Percentiles rank a stretch among this genome's conserved stretches.
These are phyloP conservation scores for Sylvia atricapilla DNA, from an alignment of 2,113 vertebrate species.

Conservation along the genomic window DNA sequence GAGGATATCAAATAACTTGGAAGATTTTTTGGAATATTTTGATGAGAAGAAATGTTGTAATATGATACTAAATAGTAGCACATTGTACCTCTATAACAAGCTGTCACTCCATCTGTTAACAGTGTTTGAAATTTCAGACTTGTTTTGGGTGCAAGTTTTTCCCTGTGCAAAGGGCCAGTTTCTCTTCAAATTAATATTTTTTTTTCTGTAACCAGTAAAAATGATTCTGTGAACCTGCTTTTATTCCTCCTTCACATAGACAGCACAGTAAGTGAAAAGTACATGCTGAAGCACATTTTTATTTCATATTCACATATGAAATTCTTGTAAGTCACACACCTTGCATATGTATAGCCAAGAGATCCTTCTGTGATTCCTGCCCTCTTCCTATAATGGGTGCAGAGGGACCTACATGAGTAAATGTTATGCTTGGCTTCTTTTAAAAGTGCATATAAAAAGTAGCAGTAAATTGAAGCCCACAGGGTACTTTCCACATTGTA, in stretches of 20 bases:
- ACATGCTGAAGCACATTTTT: background rate
- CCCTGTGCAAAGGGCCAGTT: background rate
- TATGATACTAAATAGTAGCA: background rate
- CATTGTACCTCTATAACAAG: background rate
- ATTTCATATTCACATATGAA: background rate
- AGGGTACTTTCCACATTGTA: background rate
- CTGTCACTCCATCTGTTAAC: background rate
- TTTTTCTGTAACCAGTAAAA: background rate
- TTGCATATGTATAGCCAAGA: background rate
- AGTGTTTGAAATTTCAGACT: background rate
- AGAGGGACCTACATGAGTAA: conserved; percentile 27
- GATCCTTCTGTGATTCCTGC: background rate
- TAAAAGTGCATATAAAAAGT: conserved; percentile 21
- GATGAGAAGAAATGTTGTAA: background rate
- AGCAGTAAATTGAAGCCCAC: conserved; percentile 32
- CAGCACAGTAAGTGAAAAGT: background rate
- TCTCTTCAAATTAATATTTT: background rate
- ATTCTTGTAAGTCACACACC: background rate
- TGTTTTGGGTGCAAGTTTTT: background rate
- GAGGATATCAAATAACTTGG: background rate
- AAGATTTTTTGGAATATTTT: background rate
- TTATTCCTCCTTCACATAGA: background rate
- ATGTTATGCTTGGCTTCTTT: conserved; percentile 39
- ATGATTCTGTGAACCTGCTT: background rate
- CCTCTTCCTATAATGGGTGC: background rate